Base-by-base conservation (phyloP, 2,888 invertebrate species). In the Parapristionchus giblindavisi region DNA sequence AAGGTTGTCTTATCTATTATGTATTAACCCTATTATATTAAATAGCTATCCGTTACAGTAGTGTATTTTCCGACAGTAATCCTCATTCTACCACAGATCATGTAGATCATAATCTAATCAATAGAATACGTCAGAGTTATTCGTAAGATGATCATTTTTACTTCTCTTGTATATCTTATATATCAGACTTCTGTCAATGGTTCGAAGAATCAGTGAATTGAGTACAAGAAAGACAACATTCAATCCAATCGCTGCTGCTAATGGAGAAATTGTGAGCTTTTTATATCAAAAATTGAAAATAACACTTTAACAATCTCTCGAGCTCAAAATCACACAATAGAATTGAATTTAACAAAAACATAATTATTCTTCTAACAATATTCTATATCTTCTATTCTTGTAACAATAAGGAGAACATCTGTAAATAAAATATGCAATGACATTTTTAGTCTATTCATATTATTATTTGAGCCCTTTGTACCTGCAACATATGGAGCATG, bases 131-230 rank as follows among this genome's bases (percentile, higher is more conserved):
- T 24, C 56, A 60, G 73, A 60, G 73, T 40, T 71, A 75, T 17
- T 52, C 54, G 51, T 70, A 21, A 65, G 66, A 14, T 8, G 38
- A 36, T 51, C 24, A 60, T 14, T 27, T 4, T 36, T 24, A 58
- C 52, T 40, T 29, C 24, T 14, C 2, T 21, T 48, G n/a, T 38
- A 21, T 4, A 51, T 2, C 6, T 11, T 52, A 34, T 21, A 21
- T 6, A 36, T 43, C 36, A 68, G 68, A 52, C 68, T 68, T 24
- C 68, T 68, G 1, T 68, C 51, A 36, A 24, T 68, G 29, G 52
- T 68, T 36, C 68, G 68, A 52, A 51, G 68, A 27, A 68, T 52
- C 51, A 68, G 68, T 68, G 68, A 68, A 68, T 29, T 68, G 51
- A 40, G 43, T 24, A 52, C 34, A 36, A 32, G 68, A 6, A 34